Percentiles rank a stretch among this genome's conserved stretches.
Evolutionary conservation across 1,140 invertebrate species (phyloP).

Genomic region (Eriosoma lanigerum): DNA sequence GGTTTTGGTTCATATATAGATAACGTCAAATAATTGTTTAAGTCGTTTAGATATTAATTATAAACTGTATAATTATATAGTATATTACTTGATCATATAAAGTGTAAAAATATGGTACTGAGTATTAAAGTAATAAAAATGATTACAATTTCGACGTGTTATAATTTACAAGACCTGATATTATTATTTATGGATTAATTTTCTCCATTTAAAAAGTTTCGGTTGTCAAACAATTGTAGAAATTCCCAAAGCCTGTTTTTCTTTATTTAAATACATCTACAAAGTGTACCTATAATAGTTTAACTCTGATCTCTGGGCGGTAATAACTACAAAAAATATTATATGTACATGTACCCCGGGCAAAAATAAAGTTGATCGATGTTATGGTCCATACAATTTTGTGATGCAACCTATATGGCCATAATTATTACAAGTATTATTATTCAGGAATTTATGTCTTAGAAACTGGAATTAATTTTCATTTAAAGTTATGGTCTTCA

Average conservation of each 20-base stretch:
- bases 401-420: not conserved
- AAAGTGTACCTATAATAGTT: not conserved
- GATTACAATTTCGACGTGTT: not conserved
- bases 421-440: slow-evolving; percentile 28
- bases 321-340: not conserved
- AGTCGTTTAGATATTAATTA: not conserved
- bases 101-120: not conserved
- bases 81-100: not conserved
- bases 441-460: slow-evolving; percentile 27
- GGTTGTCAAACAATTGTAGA: not conserved
- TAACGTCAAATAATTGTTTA: not conserved
- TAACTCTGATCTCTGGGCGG: slow-evolving; percentile 17
- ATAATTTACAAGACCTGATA: not conserved
- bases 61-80: not conserved
- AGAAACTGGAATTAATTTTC: slow-evolving; percentile 29
- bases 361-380: slow-evolving; percentile 30
- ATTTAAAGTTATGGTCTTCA: slow-evolving; percentile 16
- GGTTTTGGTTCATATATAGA: too few relatives aligned
- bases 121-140: slow-evolving; percentile 10
- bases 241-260: not conserved
- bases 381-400: slow-evolving; percentile 16
- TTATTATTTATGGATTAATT: not conserved
- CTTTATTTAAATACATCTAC: not conserved
- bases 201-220: not conserved
- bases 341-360: not conserved